Conservation (phyloP, 1,140 invertebrate genomes). For the Drosophila ambigua region DNA sequence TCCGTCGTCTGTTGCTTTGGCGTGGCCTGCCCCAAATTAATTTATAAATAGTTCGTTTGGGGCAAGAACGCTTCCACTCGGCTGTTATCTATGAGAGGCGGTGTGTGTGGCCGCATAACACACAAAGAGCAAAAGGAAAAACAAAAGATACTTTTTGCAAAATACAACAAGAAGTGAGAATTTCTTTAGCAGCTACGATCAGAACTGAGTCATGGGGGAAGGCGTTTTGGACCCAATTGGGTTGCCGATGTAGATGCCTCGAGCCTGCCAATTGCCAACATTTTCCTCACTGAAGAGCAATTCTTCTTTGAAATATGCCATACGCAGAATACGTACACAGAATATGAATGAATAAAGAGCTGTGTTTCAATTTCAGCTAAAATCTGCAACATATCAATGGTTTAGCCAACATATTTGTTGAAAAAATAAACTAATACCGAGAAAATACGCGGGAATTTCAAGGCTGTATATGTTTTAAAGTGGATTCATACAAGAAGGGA, state of each 20-base stretch:
- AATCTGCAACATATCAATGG: conserved; percentile 32
- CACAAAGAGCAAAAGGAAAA: conserved; percentile 30
- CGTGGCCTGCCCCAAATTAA: conserved; percentile 75
- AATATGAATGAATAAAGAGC: conserved; percentile 27
- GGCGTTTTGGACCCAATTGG: conserved; percentile 28
- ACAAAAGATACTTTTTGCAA: conserved; percentile 32
- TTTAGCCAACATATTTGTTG: conserved; percentile 20
- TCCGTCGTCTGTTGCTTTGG: conserved; percentile 43
- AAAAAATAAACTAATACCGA: conserved; percentile 10
- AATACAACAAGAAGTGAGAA: conserved; percentile 5
- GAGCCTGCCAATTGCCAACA: conserved; percentile 40
- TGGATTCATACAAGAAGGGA: too few species aligned
- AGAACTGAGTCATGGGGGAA: conserved; percentile 67
- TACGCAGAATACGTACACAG: conserved; percentile 16
- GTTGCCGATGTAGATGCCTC: conserved; percentile 31
- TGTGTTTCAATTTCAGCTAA: conserved; percentile 5
- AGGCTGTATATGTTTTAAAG: conserved; percentile 8
- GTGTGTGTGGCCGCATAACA: conserved; percentile 52
- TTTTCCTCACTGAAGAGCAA: conserved; percentile 62
- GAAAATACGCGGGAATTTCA: conserved; percentile 37
- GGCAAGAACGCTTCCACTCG: conserved; percentile 52
- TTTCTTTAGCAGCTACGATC: conserved; percentile 14
- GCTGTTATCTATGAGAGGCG: conserved; percentile 57
- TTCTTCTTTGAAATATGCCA: conserved; percentile 61
- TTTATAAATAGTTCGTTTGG: conserved; percentile 70